Conservation (phyloP, 2,888 invertebrate species). For the Dorcus hopei region DNA sequence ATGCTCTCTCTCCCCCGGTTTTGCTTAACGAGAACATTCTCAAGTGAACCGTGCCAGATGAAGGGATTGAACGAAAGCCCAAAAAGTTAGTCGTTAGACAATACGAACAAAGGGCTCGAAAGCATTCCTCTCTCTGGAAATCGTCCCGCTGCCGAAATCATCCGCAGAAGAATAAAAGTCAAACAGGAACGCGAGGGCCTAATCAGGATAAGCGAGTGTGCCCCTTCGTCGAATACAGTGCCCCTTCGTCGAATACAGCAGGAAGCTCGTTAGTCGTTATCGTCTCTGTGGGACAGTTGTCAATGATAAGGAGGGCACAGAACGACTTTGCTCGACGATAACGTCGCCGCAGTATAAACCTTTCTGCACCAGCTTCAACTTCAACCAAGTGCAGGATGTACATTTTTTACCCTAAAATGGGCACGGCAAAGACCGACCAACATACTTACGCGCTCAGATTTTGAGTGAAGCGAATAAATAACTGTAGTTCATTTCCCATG, state of each 20-base stretch:
- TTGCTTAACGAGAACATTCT: no score
- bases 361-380: constrained; percentile 7
- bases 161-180: constrained; percentile 12
- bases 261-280: constrained; percentile 42
- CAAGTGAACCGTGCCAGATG: no score
- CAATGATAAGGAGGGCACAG: constrained; percentile 33
- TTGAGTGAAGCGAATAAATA: no score
- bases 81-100: no score
- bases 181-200: constrained; percentile 23
- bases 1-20: no score
- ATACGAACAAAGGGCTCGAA: no score
- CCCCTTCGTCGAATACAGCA: constrained; percentile 30
- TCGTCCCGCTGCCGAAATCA: constrained; percentile 8
- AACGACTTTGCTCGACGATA: constrained; percentile 12
- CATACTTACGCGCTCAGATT: no score
- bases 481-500: no score
- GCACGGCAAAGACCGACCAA: no score
- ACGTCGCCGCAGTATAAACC: constrained; percentile 28
- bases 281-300: constrained; percentile 42
- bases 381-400: no score
- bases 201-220: constrained; percentile 27
- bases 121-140: neutral
- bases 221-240: neutral
- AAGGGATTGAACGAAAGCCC: no score
- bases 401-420: no score